Conservation (phyloP, 2,797 vertebrate genomes). For the Pseudochromis fuscus region DNA sequence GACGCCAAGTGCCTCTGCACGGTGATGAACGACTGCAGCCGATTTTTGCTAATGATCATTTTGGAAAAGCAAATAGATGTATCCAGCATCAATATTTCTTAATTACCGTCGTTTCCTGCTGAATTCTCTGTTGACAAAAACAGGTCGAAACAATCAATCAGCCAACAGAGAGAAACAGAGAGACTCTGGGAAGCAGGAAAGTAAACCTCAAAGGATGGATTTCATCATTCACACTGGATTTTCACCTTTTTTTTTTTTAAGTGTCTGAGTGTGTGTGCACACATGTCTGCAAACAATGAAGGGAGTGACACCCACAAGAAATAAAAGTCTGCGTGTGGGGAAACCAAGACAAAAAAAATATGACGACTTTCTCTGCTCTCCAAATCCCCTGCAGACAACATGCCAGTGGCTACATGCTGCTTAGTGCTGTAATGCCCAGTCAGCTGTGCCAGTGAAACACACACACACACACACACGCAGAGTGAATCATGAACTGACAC, state of each 20-base stretch:
- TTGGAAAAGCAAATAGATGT: conserved; percentile 85
- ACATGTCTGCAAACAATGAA: conserved; percentile 46
- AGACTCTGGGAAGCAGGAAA: conserved; percentile 64
- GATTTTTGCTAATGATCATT: conserved; percentile 79
- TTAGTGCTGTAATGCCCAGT: conserved; percentile 63
- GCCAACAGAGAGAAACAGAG: conserved; percentile 49
- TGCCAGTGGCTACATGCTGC: conserved; percentile 73
- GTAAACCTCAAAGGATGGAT: conserved; percentile 68
- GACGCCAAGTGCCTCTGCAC: conserved; percentile 75
- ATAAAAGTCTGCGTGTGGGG: conserved; percentile 26
- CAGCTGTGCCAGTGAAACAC: conserved; percentile 62
- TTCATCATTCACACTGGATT: conserved; percentile 68
- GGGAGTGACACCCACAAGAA: conserved; percentile 49
- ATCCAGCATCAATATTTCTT: conserved; percentile 84
- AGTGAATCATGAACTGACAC: conserved; percentile 29
- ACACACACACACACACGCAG: conserved; percentile 39
- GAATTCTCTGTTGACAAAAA: conserved; percentile 82
- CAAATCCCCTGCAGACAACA: conserved; percentile 58
- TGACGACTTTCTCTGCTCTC: conserved; percentile 53
- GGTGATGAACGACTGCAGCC: conserved; percentile 79
- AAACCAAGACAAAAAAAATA: conserved; percentile 57
- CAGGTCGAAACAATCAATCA: conserved; percentile 76
- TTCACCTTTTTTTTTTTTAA: conserved; percentile 62
- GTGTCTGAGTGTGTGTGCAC: conserved; percentile 39
- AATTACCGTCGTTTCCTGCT: conserved; percentile 83